Percentiles rank a stretch among this genome's conserved stretches.
Conservation (phyloP, 1,140 invertebrate species). For the Heliothis virescens region DNA sequence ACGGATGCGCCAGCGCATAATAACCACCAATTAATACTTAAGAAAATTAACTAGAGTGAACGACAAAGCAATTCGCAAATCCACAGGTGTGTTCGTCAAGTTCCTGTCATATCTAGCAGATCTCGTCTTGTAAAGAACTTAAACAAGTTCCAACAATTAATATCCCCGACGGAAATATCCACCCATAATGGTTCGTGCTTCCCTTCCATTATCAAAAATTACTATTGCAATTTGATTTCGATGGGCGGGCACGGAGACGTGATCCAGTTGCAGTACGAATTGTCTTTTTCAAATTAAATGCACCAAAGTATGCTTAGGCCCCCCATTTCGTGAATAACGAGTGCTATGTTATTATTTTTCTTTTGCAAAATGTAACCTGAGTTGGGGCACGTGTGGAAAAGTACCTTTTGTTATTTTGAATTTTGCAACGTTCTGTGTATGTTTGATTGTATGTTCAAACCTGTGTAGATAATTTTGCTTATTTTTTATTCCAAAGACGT, state of each 20-base stretch:
- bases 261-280: constrained; percentile 71
- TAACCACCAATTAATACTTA: constrained; percentile 74
- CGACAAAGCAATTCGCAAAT: constrained; percentile 74
- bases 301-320: constrained; percentile 64
- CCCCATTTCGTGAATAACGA: constrained; percentile 68
- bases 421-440: constrained; percentile 58
- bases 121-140: constrained; percentile 65
- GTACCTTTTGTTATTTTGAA: constrained; percentile 74
- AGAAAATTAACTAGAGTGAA: constrained; percentile 67
- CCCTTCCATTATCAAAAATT: constrained; percentile 82
- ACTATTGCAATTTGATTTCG: constrained; percentile 80
- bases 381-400: constrained; percentile 75
- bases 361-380: constrained; percentile 74
- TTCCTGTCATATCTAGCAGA: constrained; percentile 75
- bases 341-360: constrained; percentile 68
- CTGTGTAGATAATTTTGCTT: constrained; percentile 17
- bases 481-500: constrained; percentile 24
- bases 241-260: constrained; percentile 71
- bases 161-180: constrained; percentile 78
- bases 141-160: constrained; percentile 75
- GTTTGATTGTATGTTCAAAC: constrained; percentile 26
- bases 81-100: constrained; percentile 71
- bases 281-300: constrained; percentile 83
- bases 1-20: constrained; percentile 72
- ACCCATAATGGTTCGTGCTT: constrained; percentile 77